Conservation (phyloP, 2,797 vertebrate species). For the Sebastes vulpes region DNA sequence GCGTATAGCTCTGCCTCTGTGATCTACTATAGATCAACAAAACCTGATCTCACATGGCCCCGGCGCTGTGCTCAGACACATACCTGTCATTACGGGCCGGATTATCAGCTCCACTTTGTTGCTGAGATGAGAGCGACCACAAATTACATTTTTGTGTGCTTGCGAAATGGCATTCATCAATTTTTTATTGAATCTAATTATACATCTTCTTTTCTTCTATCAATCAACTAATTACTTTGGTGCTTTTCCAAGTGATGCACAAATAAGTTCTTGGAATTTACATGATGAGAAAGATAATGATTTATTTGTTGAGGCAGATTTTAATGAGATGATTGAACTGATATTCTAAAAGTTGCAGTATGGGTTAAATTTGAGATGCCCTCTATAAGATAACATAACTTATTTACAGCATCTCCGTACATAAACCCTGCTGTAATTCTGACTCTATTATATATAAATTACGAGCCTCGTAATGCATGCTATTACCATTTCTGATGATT, state of each 20-base stretch:
- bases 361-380: not conserved
- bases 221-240: not conserved
- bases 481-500: constrained; percentile 14
- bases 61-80: constrained; percentile 40
- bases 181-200: not conserved
- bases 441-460: constrained; percentile 30
- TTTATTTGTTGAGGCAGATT: constrained; percentile 33
- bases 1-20: constrained; percentile 6
- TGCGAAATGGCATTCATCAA: not conserved
- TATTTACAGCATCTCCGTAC: constrained; percentile 2
- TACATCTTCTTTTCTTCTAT: not conserved
- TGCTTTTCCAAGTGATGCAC: constrained; percentile 15
- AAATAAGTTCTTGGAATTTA: constrained; percentile 38
- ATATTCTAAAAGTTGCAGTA: constrained; percentile 14
- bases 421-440: constrained; percentile 21
- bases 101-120: constrained; percentile 17
- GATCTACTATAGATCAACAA: constrained; percentile 59
- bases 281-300: constrained; percentile 16
- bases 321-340: constrained; percentile 24
- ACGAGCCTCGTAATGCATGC: not conserved
- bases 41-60: constrained; percentile 79
- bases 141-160: constrained; percentile 24
- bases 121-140: constrained; percentile 33
- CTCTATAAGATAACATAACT: not conserved
- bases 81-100: constrained; percentile 54